Base-by-base conservation (phyloP, 2,113 vertebrate species). In the Pica pica region DNA sequence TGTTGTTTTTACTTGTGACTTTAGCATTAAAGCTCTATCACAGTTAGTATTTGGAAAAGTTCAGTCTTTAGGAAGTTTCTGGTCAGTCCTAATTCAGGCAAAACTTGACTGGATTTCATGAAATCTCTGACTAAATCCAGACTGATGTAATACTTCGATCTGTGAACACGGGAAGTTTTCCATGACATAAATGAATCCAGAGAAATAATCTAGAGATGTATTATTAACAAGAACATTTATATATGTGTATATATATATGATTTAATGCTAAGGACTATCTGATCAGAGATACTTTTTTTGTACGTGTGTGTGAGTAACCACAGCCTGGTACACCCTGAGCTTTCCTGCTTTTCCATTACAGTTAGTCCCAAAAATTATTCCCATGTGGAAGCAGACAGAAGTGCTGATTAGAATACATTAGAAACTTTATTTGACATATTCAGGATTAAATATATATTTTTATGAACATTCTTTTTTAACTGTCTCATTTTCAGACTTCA, bases 81-180 rank as follows among this genome's bases (percentile, higher is more conserved):
- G 1, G 67, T 80, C 42, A 33, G 26, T 60, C 30, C 30, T 71
- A 90, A 83, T 46, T 83, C 50, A 60, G 60, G 22, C 16, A 92
- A 84, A 73, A 57, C 39, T 71, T 64, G 31, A 70, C 24, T 57
- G 35, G 28, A 65, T 87, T 71, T 42, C 53, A 73, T 31, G 49
- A 87, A 84, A 93, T 73, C 49, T 39, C 61, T 93, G 61, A 64
- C 61, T 93, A 80, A 97, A 91, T 71, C 37, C 75, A 79, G 65
- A 67, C 28, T 91, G 89, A 90, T 0, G 27, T 50, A 76, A 87
- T 21, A 73, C 57, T 63, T 60, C 37, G 12, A 75, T 57, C 61
- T 83, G 84, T 61, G 74, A 94, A 82, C 44, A 61, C 41, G 75
- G 57, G 12, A 69, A 91, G 3, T 42, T 91, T 95, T 95, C 91